Conservation (phyloP, 2,888 invertebrate genomes). For the Diarsia dahlii region DNA sequence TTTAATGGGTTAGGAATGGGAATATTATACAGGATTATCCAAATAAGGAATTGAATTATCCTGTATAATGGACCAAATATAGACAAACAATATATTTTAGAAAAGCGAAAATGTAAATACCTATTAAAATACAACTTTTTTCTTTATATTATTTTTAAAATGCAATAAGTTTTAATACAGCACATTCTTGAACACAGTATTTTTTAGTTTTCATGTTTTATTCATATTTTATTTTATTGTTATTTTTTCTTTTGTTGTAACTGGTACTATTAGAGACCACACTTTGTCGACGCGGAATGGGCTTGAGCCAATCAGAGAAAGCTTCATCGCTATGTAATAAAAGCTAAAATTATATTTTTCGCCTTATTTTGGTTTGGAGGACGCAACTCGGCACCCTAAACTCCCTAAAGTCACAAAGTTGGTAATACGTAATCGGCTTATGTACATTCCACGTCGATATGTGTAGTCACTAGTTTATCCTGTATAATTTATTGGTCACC, state of each 20-base stretch:
- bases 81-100: not conserved
- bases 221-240: constrained; percentile 3
- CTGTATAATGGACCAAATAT: too few relatives aligned
- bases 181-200: constrained; percentile 27
- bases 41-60: too few relatives aligned
- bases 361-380: not conserved
- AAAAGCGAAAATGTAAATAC: not conserved
- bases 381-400: not conserved
- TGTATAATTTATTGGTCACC: not conserved
- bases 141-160: too few relatives aligned
- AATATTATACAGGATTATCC: too few relatives aligned
- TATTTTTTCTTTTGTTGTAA: not conserved
- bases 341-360: not conserved
- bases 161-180: not conserved
- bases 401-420: not conserved
- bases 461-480: not conserved
- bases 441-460: not conserved
- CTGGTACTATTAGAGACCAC: not conserved
- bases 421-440: not conserved
- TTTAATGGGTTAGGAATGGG: too few relatives aligned
- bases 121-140: not conserved
- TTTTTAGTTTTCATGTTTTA: constrained; percentile 11
- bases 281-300: not conserved
- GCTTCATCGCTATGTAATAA: not conserved
- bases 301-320: not conserved